Conservation (phyloP, 2,888 invertebrate genomes). For the Anticlea derivata region DNA sequence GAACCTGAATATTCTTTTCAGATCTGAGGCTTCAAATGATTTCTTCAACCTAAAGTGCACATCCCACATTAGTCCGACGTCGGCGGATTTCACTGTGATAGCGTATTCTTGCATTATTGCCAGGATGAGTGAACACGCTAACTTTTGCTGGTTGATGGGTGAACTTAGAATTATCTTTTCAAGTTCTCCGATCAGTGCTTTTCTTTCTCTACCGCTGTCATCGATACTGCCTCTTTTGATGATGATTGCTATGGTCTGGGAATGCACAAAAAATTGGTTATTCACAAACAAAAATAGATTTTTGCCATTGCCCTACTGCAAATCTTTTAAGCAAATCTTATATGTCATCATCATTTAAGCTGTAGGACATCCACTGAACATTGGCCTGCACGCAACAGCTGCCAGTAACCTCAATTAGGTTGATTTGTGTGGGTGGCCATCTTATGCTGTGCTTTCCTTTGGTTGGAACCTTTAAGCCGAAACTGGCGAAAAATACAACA, state of each 20-base stretch:
- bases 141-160: slow-evolving; percentile 89
- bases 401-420: too few relatives aligned
- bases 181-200: slow-evolving; percentile 88
- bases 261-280: slow-evolving; percentile 3
- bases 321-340: too few relatives aligned
- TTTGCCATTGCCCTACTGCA: too few relatives aligned
- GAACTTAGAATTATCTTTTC: slow-evolving; percentile 92
- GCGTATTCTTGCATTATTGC: slow-evolving; percentile 95
- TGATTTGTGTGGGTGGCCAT: too few relatives aligned
- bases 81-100: slow-evolving; percentile 92
- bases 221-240: slow-evolving; percentile 92
- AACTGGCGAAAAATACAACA: too few relatives aligned
- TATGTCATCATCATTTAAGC: too few relatives aligned
- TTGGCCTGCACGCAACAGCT: too few relatives aligned
- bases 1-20: slow-evolving; percentile 89
- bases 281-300: too few relatives aligned
- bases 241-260: slow-evolving; percentile 92
- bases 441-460: too few relatives aligned
- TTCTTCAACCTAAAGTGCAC: slow-evolving; percentile 93
- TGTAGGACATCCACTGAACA: too few relatives aligned
- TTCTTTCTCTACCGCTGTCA: slow-evolving; percentile 87
- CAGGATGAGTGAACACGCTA: slow-evolving; percentile 92
- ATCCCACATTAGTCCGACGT: slow-evolving; percentile 95
- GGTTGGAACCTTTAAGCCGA: too few relatives aligned
- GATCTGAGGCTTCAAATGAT: slow-evolving; percentile 91